Evolutionary conservation across 1,140 invertebrate species (phyloP).

Genomic region (Danaus plexippus): DNA sequence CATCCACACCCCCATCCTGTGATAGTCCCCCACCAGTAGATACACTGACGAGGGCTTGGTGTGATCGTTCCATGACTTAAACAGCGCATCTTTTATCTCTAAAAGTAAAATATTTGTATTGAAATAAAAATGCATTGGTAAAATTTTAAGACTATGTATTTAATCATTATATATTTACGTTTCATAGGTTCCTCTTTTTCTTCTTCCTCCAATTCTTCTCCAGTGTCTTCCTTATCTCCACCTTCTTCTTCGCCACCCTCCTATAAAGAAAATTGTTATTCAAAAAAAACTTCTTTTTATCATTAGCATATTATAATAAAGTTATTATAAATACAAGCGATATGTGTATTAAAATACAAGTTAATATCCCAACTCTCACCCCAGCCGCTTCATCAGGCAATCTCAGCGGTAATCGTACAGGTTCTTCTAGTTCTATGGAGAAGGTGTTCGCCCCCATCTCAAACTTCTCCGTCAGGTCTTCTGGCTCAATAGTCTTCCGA

Average conservation of each 20-base stretch:
- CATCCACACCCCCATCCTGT: constrained; percentile 58
- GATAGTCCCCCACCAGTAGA: constrained; percentile 55
- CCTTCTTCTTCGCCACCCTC: constrained; percentile 40
- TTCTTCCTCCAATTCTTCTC: constrained; percentile 41
- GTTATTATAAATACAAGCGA: no score
- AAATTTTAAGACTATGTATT: background rate
- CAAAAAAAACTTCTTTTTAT: no score
- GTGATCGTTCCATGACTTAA: constrained; percentile 50
- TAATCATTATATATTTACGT: constrained; percentile 27
- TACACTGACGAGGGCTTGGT: constrained; percentile 31
- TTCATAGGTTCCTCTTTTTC: constrained; percentile 46
- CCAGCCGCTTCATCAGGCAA: constrained; percentile 45
- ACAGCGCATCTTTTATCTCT: constrained; percentile 59
- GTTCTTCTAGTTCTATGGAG: constrained; percentile 48
- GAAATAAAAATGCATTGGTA: no score
- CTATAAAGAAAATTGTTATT: constrained; percentile 11
- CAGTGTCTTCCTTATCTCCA: constrained; percentile 32
- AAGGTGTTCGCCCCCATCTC: constrained; percentile 65
- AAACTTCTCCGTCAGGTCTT: constrained; percentile 56
- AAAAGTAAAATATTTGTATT: constrained; percentile 8
- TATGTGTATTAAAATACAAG: no score
- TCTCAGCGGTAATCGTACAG: constrained; percentile 39
- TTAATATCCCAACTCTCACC: constrained; percentile 23
- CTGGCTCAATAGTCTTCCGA: constrained; percentile 34
- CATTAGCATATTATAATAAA: no score